Conservation (phyloP, 1,140 invertebrate species). For the Calephelis nemesis region DNA sequence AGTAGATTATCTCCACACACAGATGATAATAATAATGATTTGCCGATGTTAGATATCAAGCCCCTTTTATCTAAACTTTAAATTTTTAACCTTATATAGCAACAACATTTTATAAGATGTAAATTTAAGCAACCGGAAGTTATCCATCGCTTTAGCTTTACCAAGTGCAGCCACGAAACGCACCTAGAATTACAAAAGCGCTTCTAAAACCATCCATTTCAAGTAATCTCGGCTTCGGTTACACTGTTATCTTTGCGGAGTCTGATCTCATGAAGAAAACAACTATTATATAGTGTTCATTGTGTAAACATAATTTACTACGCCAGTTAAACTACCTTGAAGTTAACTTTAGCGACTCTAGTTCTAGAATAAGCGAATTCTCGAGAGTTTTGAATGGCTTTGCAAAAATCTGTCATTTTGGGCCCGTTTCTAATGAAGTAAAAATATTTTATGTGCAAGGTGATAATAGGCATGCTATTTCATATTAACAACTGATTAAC, state of each 20-base stretch:
- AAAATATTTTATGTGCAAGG: too few species aligned
- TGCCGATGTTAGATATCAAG: too few species aligned
- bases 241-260: conserved; percentile 11
- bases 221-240: conserved; percentile 3
- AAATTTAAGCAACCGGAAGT: conserved; percentile 7
- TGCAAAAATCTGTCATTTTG: too few species aligned
- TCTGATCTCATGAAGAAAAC: conserved; percentile 8
- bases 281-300: conserved; percentile 2
- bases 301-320: conserved; percentile 2
- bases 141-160: background rate
- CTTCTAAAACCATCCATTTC: background rate
- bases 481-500: too few species aligned
- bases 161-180: conserved; percentile 5
- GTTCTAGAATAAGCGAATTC: too few species aligned
- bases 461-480: too few species aligned
- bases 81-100: background rate
- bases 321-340: background rate
- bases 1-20: too few species aligned
- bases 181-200: conserved; percentile 10
- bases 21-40: too few species aligned
- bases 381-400: too few species aligned
- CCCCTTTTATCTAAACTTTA: background rate
- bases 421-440: too few species aligned
- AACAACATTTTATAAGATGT: background rate
- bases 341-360: background rate